Base-by-base conservation (phyloP, 2,113 vertebrate species). In the Anoplopoma fimbria region DNA sequence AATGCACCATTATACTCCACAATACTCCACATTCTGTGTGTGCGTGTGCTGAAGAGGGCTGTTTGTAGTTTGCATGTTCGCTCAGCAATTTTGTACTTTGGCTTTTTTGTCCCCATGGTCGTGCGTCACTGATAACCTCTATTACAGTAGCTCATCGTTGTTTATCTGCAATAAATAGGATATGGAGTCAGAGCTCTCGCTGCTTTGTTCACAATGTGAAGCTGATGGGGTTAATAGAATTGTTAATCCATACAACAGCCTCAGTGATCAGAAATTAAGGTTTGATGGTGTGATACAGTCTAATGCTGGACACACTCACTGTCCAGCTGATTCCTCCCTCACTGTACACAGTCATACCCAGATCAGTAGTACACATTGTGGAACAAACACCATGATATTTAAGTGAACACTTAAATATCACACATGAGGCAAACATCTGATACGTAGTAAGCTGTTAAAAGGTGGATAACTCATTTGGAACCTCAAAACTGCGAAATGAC, bases 11-110 rank as follows among this genome's bases (percentile, higher is more conserved):
- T 88, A 87, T 79, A 58, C 88, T 83, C 73, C 62, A 74, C 73
- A 64, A 51, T 82, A 69, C 74, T 75, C 49, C 80, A 69, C 68
- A 67, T n/a, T 29, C 8, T 23, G n/a, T 69, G 65, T 47, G 55
- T 75, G 47, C 23, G 60, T 36, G 62, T 31, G 72, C 10, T 82
- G 38, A 85, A 90, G 82, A 87, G 88, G 85, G 71, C 79, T 78
- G 84, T 79, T 87, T 51, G 58, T 4, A 42, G 57, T 77, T 31
- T 6, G 14, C 68, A 67, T 63, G 77, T 63, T 90, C 67, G 3
- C 51, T 64, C 75, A 79, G 71, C 33, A 81, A 86, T 92, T 90
- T 88, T 84, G 40, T 84, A 84, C 84, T 92, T 77, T 55, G 64
- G 40, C 60, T 77, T 47, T 82, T 87, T 63, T 73, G 74, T 81